These are phyloP conservation scores for Lithosia quadra DNA, from an alignment of 2,888 invertebrate genomes.

Conservation along the genomic window DNA sequence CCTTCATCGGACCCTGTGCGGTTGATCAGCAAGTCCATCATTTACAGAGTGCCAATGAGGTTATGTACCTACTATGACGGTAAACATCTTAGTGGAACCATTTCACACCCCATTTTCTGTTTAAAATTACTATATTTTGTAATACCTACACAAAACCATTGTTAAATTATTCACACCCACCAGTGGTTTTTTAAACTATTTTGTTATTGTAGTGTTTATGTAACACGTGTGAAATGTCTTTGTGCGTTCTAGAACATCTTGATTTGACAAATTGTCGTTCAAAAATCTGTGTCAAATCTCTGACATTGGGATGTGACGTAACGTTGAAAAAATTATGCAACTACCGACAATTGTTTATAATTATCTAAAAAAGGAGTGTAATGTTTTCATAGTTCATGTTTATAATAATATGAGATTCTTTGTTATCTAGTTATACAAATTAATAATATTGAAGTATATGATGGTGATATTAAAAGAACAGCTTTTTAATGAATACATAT, in stretches of 20 bases:
- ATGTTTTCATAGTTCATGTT: background rate
- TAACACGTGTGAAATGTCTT: conserved; percentile 9
- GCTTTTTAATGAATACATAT: too few species aligned
- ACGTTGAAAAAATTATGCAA: background rate
- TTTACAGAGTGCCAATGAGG: too few species aligned
- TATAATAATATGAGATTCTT: too few species aligned
- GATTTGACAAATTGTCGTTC: conserved; percentile 12
- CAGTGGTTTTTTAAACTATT: conserved; percentile 34
- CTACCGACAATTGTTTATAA: background rate
- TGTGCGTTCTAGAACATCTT: conserved; percentile 9
- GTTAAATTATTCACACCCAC: conserved; percentile 34
- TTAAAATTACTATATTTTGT: conserved; percentile 13
- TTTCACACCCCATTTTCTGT: background rate
- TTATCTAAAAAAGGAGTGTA: background rate
- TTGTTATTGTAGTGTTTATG: conserved; percentile 31
- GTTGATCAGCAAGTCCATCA: too few species aligned
- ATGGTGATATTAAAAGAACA: too few species aligned
- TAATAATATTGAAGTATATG: too few species aligned
- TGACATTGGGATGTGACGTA: conserved; percentile 10
- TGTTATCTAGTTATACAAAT: too few species aligned
- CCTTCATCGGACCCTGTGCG: too few species aligned
- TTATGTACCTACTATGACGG: too few species aligned
- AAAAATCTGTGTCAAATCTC: background rate
- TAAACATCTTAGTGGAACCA: background rate
- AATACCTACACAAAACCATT: conserved; percentile 26